Evolutionary conservation across 2,113 vertebrate species (phyloP), one percentile per base, ranked within the genome.

Genomic region (Hucho hucho): DNA sequence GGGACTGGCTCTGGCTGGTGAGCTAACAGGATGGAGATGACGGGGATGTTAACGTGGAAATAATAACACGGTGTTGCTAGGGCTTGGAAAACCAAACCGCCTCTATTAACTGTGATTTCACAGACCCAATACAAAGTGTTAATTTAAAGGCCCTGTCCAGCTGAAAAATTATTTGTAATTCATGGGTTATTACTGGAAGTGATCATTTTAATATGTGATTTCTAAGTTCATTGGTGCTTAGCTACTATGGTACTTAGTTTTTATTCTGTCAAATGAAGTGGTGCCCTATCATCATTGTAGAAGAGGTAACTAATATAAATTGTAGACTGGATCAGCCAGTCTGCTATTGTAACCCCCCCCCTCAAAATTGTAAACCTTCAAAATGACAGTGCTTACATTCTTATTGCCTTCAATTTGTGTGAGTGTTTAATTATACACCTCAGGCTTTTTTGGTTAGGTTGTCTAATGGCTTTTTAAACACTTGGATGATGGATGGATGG

Each of bases 401-500:
- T 74, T 63, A 63, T 73, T 70, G 32, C 29, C 75, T 64, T 84
- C 47, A 76, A 58, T 47, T 28, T 3, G 9, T 73, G 46, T 70
- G 32, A 75, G 76, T 73, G 64, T 85, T 76, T 75, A 79, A 79
- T 73, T 70, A 73, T 76, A 16, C 75, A 79, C 72, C 49, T 83
- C 59, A 11, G 46, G 63, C 79, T 86, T 86, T 88, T 90, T 86
- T 87, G 77, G 76, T 81, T 81, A 73, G 66, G 69, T 75, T 32
- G 56, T 70, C 76, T 85, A 89, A 89, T 89, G 76, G 75, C 78
- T 86, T 91, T 89, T 88, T 84, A 88, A 91, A 89, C 85, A 83
- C 81, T 88, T 83, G 79, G 78, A 67, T 79, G 76, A 87, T 87
- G 79, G 78, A 82, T 84, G 78, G 64, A 59, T 6, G 58, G 72